Evolutionary conservation across 2,113 vertebrate genomes (phyloP), one percentile per base, ranked within the genome.

Genomic region (Bagarius yarrelli): DNA sequence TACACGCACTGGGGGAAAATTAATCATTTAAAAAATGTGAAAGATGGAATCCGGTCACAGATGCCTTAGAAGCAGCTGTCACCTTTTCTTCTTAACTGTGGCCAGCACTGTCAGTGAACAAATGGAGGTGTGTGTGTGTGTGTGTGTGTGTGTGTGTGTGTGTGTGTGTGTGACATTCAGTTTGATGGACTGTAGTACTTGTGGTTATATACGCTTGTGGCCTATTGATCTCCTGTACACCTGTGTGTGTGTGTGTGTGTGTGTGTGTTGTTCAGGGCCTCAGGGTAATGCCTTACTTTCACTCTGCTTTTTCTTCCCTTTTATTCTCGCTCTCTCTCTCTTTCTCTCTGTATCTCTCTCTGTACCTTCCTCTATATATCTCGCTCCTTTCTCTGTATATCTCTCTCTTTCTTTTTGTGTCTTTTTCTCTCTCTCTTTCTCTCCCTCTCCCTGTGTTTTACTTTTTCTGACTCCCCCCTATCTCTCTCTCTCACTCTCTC

Each of bases 21-120:
- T 81, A 83, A 83, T 83, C 81, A 85, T 67, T 34, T 75, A 32
- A 86, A 83, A 83, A 79, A 81, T 86, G 69, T 86, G 75, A 83
- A 83, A 71, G 75, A 86, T 84, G 82, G 74, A 81, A 83, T 83
- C 74, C 44, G 77, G 79, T 83, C 82, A 85, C 81, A 77, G 78
- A 80, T 72, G 78, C 78, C 36, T 72, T 81, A 72, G 63, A 59
- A 75, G 82, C 85, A 82, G 79, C 85, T 79, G 80, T 83, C 66
- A 78, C 82, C 30, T 61, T 76, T 84, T 81, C 57, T 64, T 83
- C 52, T 83, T 64, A 83, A 81, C 79, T 57, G 57, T 32, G 73
- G 82, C 82, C 82, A 83, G 53, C 50, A n/a, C 70, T 76, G 76
- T 82, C 78, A 75, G 55, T 73, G 60, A 81, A 71, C 55, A 79